Base-by-base conservation (phyloP, 1,140 invertebrate species). In the Diabrotica virgifera region DNA sequence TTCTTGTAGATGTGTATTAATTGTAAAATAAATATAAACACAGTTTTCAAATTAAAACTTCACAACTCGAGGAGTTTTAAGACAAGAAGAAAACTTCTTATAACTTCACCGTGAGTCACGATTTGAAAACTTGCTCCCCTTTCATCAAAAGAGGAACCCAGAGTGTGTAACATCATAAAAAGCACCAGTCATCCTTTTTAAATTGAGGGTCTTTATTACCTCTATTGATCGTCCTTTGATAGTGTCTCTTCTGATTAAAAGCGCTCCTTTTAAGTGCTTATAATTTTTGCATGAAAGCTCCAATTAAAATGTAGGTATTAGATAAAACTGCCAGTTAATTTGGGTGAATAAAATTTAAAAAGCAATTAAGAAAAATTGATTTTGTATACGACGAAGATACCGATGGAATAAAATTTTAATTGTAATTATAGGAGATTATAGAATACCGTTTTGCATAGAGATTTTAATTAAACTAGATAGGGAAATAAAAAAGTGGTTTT, bases 181-280 rank as follows among this genome's bases (percentile, higher is more conserved):
- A 60, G 59, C 37, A 36, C 50, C 46, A 60, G 59, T 50, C 59
- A 60, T 60, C 59, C 59, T 38, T 60, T 60, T 60, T 52, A 50
- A 52, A 60, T 50, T 24, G 40, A 60, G 59, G 59, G 59, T 52
- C 59, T 60, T 60, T 60, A 60, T 60, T 60, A 60, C 59, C 35
- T 60, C 59, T 60, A 60, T 60, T 38, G 59, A 60, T 60, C 59
- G 36, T 35, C 24, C 40, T 59, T 12, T 60, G 59, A 60, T 60
- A 50, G 36, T 38, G 40, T 52, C 36, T 51, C 40, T 36, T 60
- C 40, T 60, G 50, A 60, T 60, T 60, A 60, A 52, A 60, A 60
- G 46, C 36, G 55, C 36, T 36, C 36, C 12, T 36, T 57, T 57
- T 57, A 57, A 46, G 40, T 46, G 40, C 40, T 46, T n/a, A 46